A percentile compares a stretch with the other conserved stretches of the same genome.
These are phyloP conservation scores for Synergus japonicus DNA, from an alignment of 2,888 invertebrate species.

Conservation along the genomic window DNA sequence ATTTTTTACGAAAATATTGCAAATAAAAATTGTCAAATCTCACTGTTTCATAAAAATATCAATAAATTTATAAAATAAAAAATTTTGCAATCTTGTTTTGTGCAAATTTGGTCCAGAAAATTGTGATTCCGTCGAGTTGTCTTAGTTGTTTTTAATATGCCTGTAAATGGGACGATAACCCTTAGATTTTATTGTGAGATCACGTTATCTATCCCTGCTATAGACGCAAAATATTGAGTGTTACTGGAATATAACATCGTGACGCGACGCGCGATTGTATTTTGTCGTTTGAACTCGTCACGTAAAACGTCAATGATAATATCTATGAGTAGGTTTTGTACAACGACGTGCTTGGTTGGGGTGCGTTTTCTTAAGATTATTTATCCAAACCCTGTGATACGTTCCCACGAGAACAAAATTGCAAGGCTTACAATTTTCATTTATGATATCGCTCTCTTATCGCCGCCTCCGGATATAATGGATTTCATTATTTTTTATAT, in stretches of 20 bases:
- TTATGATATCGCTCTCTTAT: constrained; percentile 20
- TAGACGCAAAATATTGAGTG: constrained; percentile 9
- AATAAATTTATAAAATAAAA: no score
- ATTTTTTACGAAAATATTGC: no score
- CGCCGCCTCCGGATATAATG: constrained; percentile 38
- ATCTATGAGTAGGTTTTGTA: constrained; percentile 30
- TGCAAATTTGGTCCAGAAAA: not conserved
- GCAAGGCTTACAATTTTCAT: constrained; percentile 35
- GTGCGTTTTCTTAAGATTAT: constrained; percentile 37
- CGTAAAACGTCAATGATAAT: constrained; percentile 13
- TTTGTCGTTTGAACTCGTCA: constrained; percentile 25
- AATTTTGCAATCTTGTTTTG: no score
- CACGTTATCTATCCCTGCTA: not conserved
- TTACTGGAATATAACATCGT: not conserved
- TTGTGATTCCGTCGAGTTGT: not conserved
- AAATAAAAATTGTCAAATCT: no score
- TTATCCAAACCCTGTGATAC: constrained; percentile 32
- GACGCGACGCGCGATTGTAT: not conserved
- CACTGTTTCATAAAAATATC: no score
- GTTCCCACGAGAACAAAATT: constrained; percentile 28
- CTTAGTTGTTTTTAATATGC: not conserved
- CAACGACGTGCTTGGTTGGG: not conserved
- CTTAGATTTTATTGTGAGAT: not conserved
- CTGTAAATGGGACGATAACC: not conserved
- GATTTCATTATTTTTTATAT: constrained; percentile 38